Base-by-base conservation (phyloP, 1,140 invertebrate species). In the Camponotus floridanus region DNA sequence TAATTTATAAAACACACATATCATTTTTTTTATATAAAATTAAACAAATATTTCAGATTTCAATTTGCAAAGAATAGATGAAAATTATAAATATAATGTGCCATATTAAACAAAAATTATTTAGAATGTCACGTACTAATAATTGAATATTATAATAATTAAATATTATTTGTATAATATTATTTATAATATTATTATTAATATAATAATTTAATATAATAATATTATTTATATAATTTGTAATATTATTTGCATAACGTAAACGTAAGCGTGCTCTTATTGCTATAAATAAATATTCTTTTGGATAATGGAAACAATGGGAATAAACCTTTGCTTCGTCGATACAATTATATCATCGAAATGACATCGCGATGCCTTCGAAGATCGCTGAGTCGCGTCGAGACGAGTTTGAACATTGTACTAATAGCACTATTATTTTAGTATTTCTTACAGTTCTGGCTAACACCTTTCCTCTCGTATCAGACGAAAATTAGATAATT, bases 331-430 rank as follows among this genome's bases (percentile, higher is more conserved):
- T 78, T 4, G 8, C 7, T 57, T 68, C 45, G 33, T 51, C 76
- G 21, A 83, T 42, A 18, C 18, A 55, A 74, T 42, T 33, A 76
- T 48, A 48, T 48, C 45, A 48, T 48, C 3, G 48, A 51, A 51
- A 51, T 51, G 48, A 51, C 18, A 51, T 18, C 45, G 45, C 36
- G 31, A 85, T 18, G 48, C 81, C 73, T 85, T 85, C 61, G 33
- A 83, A 48, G 39, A 74, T 74, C 57, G 79, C 18, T 9, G 7
- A 61, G 18, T 81, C 26, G 55, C 68, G 31, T 36, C 26, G 55
- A 61, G 4, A 81, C n/a, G 13, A 74, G 36, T 61, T 83, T 81
- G 67, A 33, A 79, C 48, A 59, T 6, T 80, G 11, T 80, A 70
- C 7, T 61, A 80, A 31, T 55, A 80, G 21, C 36, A 18, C 33